These are phyloP conservation scores for Ptilodon capucinus DNA, from an alignment of 2,888 invertebrate species.

Conservation along the genomic window DNA sequence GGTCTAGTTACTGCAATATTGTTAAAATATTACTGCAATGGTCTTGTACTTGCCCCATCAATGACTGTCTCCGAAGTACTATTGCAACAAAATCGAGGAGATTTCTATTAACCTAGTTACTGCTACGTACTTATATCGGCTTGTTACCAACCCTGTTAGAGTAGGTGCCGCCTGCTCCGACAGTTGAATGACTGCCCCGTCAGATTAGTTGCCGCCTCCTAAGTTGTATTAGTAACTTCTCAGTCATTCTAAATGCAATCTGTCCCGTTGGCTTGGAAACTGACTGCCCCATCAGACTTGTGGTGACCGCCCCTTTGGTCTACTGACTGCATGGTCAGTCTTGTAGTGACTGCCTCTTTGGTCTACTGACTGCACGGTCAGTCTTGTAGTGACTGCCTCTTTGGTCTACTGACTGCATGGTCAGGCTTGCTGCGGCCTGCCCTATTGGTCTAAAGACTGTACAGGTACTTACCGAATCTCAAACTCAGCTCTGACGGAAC, in stretches of 20 bases:
- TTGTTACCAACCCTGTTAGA: no score
- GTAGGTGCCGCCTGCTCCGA: no score
- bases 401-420: neutral
- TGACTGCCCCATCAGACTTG: neutral
- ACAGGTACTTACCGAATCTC: conserved; percentile 60
- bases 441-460: neutral
- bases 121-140: no score
- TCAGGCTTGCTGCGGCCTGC: neutral
- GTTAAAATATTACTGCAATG: no score
- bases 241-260: no score
- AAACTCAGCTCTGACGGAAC: conserved; percentile 64
- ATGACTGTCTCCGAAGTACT: no score
- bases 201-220: no score
- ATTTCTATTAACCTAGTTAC: no score
- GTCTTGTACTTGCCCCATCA: no score
- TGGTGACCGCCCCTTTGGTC: neutral
- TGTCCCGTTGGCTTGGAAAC: no score
- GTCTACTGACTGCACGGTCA: neutral
- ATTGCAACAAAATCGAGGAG: no score
- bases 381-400: neutral
- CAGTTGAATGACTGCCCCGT: neutral
- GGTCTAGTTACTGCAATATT: neutral
- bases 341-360: neutral
- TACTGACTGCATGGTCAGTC: neutral
- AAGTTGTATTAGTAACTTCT: no score